Evolutionary conservation across 2,113 vertebrate genomes (phyloP).

Genomic region (Harpagus bidentatus): DNA sequence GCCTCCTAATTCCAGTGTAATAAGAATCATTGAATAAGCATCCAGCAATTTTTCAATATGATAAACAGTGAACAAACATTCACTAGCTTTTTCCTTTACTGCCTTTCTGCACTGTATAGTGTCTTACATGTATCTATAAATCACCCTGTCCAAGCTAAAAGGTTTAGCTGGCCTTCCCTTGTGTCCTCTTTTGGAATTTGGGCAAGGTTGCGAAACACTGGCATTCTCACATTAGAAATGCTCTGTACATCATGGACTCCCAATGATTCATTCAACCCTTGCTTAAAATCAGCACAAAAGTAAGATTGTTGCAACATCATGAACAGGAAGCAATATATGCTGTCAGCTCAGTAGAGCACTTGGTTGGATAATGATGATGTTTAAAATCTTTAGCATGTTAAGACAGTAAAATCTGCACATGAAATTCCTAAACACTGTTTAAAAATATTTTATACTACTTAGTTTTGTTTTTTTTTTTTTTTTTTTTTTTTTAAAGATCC

Average conservation of each 20-base stretch:
- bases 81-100: neutral
- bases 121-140: neutral
- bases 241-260: neutral
- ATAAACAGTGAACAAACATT: neutral
- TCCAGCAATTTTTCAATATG: neutral
- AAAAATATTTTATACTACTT: neutral
- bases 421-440: neutral
- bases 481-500: neutral
- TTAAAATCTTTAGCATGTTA: neutral
- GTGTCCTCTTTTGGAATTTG: neutral
- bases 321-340: neutral
- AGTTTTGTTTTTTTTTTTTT: neutral
- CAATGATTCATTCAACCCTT: neutral
- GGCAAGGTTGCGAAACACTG: neutral
- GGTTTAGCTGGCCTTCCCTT: neutral
- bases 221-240: neutral
- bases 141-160: neutral
- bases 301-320: neutral
- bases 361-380: neutral
- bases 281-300: neutral
- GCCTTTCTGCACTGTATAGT: neutral
- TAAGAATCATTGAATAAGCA: neutral
- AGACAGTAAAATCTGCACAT: neutral
- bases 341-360: neutral
- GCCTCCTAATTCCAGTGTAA: neutral